These are phyloP conservation scores for Poecile montanus DNA, from an alignment of 2,797 vertebrate species.

Conservation along the genomic window DNA sequence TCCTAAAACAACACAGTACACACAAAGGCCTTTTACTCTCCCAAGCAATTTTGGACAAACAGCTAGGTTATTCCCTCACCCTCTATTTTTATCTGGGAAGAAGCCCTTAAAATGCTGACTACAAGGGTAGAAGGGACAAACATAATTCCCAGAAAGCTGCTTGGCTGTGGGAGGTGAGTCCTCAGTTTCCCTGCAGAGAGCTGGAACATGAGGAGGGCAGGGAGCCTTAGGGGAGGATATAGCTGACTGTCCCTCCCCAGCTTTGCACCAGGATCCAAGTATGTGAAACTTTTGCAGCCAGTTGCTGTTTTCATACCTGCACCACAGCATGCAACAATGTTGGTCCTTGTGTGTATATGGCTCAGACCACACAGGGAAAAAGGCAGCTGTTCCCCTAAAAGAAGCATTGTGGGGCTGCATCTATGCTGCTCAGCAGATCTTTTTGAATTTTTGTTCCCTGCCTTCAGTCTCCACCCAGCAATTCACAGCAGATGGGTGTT, in stretches of 20 bases:
- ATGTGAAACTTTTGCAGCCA: not conserved
- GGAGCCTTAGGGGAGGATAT: not conserved
- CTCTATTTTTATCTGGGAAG: not conserved
- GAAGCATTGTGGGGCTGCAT: not conserved
- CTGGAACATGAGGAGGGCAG: not conserved
- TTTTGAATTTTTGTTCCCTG: not conserved
- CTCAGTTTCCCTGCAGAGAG: not conserved
- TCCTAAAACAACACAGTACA: not conserved
- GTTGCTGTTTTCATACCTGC: not conserved
- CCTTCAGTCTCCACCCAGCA: not conserved
- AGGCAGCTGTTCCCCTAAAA: not conserved
- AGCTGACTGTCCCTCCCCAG: not conserved
- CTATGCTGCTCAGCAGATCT: not conserved
- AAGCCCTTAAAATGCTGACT: not conserved
- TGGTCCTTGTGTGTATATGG: not conserved
- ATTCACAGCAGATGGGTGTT: not conserved
- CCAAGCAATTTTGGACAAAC: not conserved
- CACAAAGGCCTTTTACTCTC: not conserved
- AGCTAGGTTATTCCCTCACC: not conserved
- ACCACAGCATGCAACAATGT: fast-evolving
- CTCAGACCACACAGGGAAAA: not conserved
- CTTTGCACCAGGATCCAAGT: fast-evolving
- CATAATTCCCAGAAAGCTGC: not conserved
- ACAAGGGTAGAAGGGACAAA: not conserved
- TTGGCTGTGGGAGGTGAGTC: not conserved